phyloP scores from a whole-genome alignment of 2,888 invertebrate genomes.

The Drosophila yooni region DNA sequence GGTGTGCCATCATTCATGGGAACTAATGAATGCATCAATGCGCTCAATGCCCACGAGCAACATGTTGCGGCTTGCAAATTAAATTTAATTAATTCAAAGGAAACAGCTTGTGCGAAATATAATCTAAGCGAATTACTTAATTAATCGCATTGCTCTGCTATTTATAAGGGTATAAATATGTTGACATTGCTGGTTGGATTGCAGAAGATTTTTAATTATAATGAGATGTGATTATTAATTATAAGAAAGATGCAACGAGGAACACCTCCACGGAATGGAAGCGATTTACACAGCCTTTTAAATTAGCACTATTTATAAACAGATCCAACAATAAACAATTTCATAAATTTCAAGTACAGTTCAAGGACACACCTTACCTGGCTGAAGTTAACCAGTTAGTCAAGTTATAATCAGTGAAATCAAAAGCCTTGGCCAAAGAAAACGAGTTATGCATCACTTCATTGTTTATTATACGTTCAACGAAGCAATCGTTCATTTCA shows the following conservation, averaged over 20 bases:
- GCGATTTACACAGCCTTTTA: too few species aligned
- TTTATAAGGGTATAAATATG: constrained; percentile 4
- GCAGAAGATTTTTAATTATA: neutral
- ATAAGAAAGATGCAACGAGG: too few species aligned
- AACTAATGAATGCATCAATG: constrained; percentile 18
- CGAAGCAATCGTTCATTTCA: constrained; percentile 65
- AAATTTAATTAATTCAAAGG: constrained; percentile 39
- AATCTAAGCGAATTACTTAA: neutral
- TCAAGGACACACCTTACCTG: neutral
- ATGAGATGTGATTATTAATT: too few species aligned
- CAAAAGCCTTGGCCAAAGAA: constrained; percentile 8
- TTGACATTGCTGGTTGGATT: neutral
- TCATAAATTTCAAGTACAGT: neutral
- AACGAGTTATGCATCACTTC: constrained; percentile 44
- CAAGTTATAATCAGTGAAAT: constrained; percentile 5
- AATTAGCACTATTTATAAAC: neutral
- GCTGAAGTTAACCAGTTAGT: neutral
- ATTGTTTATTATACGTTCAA: constrained; percentile 62
- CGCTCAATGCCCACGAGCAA: constrained; percentile 38
- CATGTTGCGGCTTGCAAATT: constrained; percentile 53
- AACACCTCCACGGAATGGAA: neutral
- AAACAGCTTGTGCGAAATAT: neutral
- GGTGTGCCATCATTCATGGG: neutral
- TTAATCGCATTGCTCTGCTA: neutral
- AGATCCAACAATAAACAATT: neutral